phyloP scores from a whole-genome alignment of 2,888 invertebrate genomes.

The Amblyjoppa fuscipennis region DNA sequence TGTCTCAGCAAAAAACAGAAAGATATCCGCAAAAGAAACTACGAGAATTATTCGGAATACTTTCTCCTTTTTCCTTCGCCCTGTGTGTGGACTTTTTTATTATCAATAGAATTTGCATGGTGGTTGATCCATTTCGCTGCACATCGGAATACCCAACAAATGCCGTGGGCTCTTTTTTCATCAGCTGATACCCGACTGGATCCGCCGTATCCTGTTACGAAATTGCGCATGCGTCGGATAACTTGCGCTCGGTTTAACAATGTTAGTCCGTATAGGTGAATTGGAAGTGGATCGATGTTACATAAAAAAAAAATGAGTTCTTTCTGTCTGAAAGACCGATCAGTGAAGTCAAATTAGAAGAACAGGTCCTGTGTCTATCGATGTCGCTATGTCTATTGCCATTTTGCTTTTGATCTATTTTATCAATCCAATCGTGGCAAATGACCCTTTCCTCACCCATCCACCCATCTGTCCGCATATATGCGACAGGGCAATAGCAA shows the following conservation, averaged over 20 bases:
- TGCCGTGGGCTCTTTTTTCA: not conserved
- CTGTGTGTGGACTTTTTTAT: not conserved
- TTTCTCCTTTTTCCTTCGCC: not conserved
- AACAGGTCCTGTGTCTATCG: not conserved
- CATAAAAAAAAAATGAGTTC: not conserved
- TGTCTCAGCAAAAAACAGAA: constrained; percentile 3
- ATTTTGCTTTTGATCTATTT: not conserved
- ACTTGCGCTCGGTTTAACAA: too few relatives aligned
- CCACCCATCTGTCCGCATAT: constrained; percentile 24
- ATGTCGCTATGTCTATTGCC: not conserved
- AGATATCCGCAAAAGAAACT: not conserved
- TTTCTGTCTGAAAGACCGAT: not conserved
- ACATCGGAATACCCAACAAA: not conserved
- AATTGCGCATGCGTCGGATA: too few relatives aligned
- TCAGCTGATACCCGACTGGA: not conserved
- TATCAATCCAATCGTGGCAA: not conserved
- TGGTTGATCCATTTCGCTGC: not conserved
- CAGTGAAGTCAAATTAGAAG: not conserved
- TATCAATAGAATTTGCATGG: not conserved
- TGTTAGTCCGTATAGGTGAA: too few relatives aligned
- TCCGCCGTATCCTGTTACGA: too few relatives aligned
- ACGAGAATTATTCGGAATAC: not conserved
- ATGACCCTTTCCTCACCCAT: constrained; percentile 10
- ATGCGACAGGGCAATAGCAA: constrained; percentile 78
- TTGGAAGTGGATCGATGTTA: not conserved